Base-by-base conservation (phyloP, 2,888 invertebrate genomes). In the Catocala nupta region DNA sequence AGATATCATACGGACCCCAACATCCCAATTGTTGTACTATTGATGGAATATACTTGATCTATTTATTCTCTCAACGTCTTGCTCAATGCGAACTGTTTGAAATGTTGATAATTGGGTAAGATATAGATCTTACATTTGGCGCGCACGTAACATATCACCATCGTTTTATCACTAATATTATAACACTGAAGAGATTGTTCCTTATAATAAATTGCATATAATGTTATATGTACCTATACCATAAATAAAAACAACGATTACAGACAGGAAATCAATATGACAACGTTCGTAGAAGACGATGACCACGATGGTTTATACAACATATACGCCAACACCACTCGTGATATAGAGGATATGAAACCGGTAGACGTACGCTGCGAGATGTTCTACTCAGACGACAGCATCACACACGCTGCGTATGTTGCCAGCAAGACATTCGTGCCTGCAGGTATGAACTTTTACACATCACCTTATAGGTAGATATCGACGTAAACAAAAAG, bases 291-390 rank as follows among this genome's bases (percentile, higher is more conserved):
- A 48, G 66, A 73, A 34, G 81, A 75, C 0, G 75, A 78, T 4
- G 63, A 77, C 66, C 44, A 63, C 9, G 74, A 81, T 5, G 89
- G 88, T 1, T 56, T 84, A 1, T 92, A 84, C 73, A 77, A 81
- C 54, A 79, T 89, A 48, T 65, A 56, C 13, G 80, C 78, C 1
- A 86, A 82, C 68, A 73, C 73, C 3, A 85, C 84, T 0, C 51
- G 88, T 13, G 73, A 66, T 47, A 65, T 73, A 43, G 75, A 65
- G 6, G 67, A 60, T 4, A 77, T 78, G 1, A 78, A 82, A 0
- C 84, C 81, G 39, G 77, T 73, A 0, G 81, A 84, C 43, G 71
- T 92, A 44, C 77, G 77, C 55, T 93, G 93, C 77, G 87, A 88
- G 53, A 78, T 93, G 2, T 77, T 81, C 60, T 92, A 78, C 65